Evolutionary conservation across 2,113 vertebrate species (phyloP), one percentile per base, ranked within the genome.

Genomic region (Istiophorus platypterus): DNA sequence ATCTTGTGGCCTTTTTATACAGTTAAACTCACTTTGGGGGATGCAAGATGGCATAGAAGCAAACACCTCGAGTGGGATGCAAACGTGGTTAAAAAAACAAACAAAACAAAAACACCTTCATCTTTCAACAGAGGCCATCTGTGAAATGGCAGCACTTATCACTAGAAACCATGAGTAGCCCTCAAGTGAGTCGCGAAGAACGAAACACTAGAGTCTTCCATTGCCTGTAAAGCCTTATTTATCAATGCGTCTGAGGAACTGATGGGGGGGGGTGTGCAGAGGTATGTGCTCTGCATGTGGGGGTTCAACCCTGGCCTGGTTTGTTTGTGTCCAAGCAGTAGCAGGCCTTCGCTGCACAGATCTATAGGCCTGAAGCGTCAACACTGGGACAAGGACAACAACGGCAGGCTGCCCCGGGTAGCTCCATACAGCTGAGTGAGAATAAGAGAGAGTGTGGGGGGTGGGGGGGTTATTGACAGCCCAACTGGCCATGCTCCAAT

Each of bases 281-380:
- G 70, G 56, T 80, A 42, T 85, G 76, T 76, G 80, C 82, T 66
- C 82, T 72, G 76, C 79, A 77, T 82, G 77, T 69, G 61, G 70
- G 58, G 77, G 61, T 42, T 74, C 3, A 5, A 45, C 41, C 68
- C 39, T 4, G 27, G 72, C 37, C 72, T 58, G 31, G 49, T 56
- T 52, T 41, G 68, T 81, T 77, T 41, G 74, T 26, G 42, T 66
- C 81, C 85, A 31, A 65, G 59, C 62, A 64, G 73, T 63, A 67
- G 67, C 65, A 34, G 80, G 81, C 70, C 70, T 75, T 72, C 76
- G 63, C 39, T 62, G 72, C 74, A 74, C 81, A 65, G 63, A 67
- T 87, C 62, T 81, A 64, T 67, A 54, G 75, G 76, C 84, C 84
- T 47, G 63, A 78, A 88, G 72, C 81, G 69, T 59, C 72, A 59